Evolutionary conservation across 2,113 vertebrate genomes (phyloP).

Genomic region (rat (Rattus norvegicus)): GRCr8 NC_086027.1:80149501-80150000

Average conservation of each 20-base stretch:
- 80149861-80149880: conserved; percentile 25
- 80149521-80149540: conserved; percentile 6
- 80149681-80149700: conserved; percentile 13
- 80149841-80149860: neutral
- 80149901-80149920: conserved; percentile 25
- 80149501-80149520: neutral
- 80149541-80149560: conserved; percentile 31
- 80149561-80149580: conserved; percentile 31
- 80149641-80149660: neutral
- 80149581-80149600: conserved; percentile 32
- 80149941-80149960: conserved; percentile 32
- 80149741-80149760: neutral
- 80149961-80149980: conserved; percentile 21
- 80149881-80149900: conserved; percentile 29
- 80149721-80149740: conserved; percentile 1
- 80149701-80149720: neutral
- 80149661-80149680: neutral
- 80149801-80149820: neutral
- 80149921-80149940: conserved; percentile 25
- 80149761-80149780: conserved; percentile 43
- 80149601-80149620: conserved; percentile 19
- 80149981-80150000: conserved; percentile 43
- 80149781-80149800: neutral
- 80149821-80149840: neutral
- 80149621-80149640: neutral